These are phyloP conservation scores for Temnothorax nylanderi DNA, from an alignment of 1,140 invertebrate genomes.

Conservation along the genomic window DNA sequence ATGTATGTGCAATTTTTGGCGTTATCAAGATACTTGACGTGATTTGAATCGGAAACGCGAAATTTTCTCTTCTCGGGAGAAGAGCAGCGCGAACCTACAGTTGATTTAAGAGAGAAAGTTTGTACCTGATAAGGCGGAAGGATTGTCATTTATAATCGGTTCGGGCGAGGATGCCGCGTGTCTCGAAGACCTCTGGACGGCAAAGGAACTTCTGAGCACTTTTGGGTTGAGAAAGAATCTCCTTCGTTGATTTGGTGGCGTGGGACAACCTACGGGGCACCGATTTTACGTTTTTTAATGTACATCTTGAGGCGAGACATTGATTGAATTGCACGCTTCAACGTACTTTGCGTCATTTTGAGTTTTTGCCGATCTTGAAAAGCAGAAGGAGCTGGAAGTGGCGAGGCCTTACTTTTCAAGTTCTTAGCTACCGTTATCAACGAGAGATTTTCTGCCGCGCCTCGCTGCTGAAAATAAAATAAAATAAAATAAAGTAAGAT, in stretches of 20 bases:
- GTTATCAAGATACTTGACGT: constrained; percentile 46
- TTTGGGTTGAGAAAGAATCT: constrained; percentile 93
- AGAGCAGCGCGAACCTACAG: background rate
- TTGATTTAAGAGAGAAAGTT: background rate
- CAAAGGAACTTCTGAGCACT: constrained; percentile 90
- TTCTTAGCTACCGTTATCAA: constrained; percentile 73
- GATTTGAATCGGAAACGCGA: background rate
- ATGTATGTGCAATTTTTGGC: constrained; percentile 21
- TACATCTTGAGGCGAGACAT: background rate
- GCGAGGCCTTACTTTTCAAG: constrained; percentile 78
- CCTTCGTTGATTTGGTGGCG: constrained; percentile 91
- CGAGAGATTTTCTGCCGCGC: constrained; percentile 70
- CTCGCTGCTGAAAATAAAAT: constrained; percentile 59
- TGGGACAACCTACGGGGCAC: constrained; percentile 88
- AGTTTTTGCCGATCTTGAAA: constrained; percentile 77
- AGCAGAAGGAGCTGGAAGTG: constrained; percentile 76
- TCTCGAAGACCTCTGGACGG: constrained; percentile 82
- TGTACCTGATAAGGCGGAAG: constrained; percentile 89
- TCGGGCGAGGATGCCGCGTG: constrained; percentile 79
- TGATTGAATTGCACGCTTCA: background rate
- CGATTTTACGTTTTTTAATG: background rate
- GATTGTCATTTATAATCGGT: constrained; percentile 81
- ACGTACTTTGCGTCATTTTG: constrained; percentile 85
- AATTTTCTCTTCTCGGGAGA: background rate
- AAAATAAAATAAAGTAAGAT: background rate